A percentile compares a stretch with the other conserved stretches of the same genome.
Conservation (phyloP, 2,797 vertebrate species). For the Miichthys miiuy region DNA sequence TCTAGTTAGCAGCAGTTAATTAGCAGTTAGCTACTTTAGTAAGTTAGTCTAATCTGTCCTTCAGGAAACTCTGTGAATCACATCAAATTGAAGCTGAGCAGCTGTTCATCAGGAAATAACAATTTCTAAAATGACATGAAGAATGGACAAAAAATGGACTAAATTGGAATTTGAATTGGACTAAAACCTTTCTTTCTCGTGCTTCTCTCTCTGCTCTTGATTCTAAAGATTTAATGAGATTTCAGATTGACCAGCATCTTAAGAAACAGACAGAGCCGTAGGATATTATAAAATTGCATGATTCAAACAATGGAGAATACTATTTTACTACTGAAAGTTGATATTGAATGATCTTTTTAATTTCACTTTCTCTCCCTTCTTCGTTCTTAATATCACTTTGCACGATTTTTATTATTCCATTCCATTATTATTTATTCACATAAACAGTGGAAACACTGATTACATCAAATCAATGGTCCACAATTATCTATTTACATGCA, state of each 20-base stretch:
- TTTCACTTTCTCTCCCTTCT: not conserved
- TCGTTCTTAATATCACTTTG: not conserved
- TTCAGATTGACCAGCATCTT: slow-evolving; percentile 35
- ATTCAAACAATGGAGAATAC: slow-evolving; percentile 30
- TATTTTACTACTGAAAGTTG: not conserved
- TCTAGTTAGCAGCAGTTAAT: too few species aligned
- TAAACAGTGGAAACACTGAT: not conserved
- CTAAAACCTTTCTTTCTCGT: not conserved
- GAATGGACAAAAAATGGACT: too few species aligned
- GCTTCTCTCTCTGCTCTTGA: not conserved
- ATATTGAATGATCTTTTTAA: not conserved
- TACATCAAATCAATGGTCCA: slow-evolving; percentile 9
- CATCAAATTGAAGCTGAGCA: too few species aligned
- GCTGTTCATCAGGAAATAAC: too few species aligned
- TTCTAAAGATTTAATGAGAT: slow-evolving; percentile 26
- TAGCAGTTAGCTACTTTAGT: too few species aligned
- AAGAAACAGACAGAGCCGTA: slow-evolving; percentile 19
- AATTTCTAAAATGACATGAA: too few species aligned
- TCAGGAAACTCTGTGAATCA: too few species aligned
- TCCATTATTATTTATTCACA: not conserved
- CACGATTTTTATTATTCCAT: not conserved
- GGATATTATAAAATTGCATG: slow-evolving; percentile 5
- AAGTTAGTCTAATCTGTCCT: too few species aligned
- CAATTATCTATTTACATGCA: slow-evolving; percentile 31
- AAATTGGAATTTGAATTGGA: slow-evolving; percentile 2